These are phyloP conservation scores for Colinus virginianus DNA, from an alignment of 2,113 vertebrate genomes.

Conservation along the genomic window DNA sequence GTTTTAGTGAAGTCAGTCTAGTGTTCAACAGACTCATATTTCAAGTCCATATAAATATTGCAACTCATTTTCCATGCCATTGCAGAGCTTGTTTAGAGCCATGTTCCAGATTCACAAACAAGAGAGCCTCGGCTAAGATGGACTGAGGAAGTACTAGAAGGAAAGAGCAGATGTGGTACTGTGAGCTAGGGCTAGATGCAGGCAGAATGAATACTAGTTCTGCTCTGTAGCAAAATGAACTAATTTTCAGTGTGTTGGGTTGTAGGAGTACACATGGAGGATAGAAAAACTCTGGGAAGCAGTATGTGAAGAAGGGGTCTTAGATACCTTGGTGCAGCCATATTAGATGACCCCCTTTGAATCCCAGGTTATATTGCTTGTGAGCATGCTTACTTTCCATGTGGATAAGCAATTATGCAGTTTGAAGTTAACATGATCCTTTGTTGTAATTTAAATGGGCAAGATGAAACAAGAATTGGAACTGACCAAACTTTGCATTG, in stretches of 20 bases:
- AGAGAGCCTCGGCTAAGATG: neutral
- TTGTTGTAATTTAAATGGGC: neutral
- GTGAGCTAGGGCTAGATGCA: neutral
- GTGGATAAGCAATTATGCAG: neutral
- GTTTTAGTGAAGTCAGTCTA: neutral
- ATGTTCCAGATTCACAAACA: accelerated
- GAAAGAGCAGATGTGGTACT: neutral
- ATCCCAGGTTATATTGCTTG: neutral
- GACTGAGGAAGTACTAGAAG: accelerated
- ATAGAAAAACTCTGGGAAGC: neutral
- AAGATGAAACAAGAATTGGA: neutral
- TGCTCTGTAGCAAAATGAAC: neutral
- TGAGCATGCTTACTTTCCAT: neutral
- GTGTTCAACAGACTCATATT: neutral
- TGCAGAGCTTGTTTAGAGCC: neutral
- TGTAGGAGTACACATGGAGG: neutral
- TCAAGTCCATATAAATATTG: neutral
- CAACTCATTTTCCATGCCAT: accelerated
- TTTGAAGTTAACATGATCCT: neutral
- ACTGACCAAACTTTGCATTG: neutral
- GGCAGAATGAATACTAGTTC: neutral
- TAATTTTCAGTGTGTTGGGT: neutral
- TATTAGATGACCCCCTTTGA: accelerated
- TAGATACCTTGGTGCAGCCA: neutral
- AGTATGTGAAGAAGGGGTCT: neutral